A percentile compares a stretch with the other conserved stretches of the same genome.
These are phyloP conservation scores for Monodelphis domestica DNA, from an alignment of 2,797 vertebrate genomes.

Conservation along the genomic window DNA sequence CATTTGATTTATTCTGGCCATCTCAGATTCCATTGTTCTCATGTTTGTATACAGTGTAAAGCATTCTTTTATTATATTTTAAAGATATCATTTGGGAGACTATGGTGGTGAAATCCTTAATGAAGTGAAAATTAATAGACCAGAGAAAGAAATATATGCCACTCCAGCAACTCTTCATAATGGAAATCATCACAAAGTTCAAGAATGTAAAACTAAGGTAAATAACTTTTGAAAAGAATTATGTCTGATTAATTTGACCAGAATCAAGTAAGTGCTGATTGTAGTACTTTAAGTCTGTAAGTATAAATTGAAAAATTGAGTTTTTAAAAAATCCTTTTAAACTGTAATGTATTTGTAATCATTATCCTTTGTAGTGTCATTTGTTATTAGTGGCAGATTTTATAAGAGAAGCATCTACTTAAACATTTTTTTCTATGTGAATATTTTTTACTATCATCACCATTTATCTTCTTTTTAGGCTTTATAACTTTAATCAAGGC, in stretches of 20 bases:
- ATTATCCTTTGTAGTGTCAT: constrained; percentile 30
- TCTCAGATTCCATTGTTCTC: constrained; percentile 23
- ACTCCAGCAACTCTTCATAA: constrained; percentile 88
- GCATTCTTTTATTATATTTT: constrained; percentile 61
- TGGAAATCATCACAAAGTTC: constrained; percentile 90
- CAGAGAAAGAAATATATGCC: constrained; percentile 90
- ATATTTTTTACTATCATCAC: constrained; percentile 23
- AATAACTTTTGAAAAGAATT: constrained; percentile 34
- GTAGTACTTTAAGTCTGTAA: constrained; percentile 7
- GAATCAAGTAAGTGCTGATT: constrained; percentile 13
- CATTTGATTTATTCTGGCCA: constrained; percentile 41
- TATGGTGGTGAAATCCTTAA: constrained; percentile 93
- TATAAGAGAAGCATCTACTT: constrained; percentile 13
- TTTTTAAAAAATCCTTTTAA: not conserved
- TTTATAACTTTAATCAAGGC: not conserved
- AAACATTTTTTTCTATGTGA: constrained; percentile 21
- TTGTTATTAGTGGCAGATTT: constrained; percentile 4
- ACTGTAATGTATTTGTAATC: constrained; percentile 20
- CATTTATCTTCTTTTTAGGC: constrained; percentile 21
- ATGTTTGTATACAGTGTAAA: constrained; percentile 35
- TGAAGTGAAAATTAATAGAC: constrained; percentile 90
- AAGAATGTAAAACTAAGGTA: constrained; percentile 93
- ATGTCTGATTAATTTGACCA: constrained; percentile 45
- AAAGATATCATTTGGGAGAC: constrained; percentile 93
- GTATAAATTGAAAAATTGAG: not conserved